Conservation (phyloP, 2,797 vertebrate genomes). For the Petrocephalus schoutedeni region DNA sequence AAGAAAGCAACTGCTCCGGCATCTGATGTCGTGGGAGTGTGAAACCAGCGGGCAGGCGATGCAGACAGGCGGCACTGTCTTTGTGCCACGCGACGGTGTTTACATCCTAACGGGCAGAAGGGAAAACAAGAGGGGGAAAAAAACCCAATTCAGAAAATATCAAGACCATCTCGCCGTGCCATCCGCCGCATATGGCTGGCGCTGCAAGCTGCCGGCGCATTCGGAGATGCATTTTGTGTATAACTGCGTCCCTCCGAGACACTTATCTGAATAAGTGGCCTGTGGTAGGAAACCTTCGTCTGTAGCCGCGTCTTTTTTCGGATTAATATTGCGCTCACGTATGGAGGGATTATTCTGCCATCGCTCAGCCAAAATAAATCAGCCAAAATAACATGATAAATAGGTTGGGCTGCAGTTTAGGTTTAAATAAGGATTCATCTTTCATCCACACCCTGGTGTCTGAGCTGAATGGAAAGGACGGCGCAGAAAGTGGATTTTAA, state of each 20-base stretch:
- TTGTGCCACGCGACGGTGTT: conserved; percentile 38
- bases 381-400: conserved; percentile 36
- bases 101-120: background rate
- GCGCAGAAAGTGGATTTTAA: conserved; percentile 4
- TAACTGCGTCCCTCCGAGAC: conserved; percentile 11
- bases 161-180: background rate
- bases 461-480: conserved; percentile 17
- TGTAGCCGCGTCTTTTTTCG: conserved; percentile 20
- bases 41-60: conserved; percentile 6
- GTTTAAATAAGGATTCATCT: conserved; percentile 34
- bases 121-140: background rate
- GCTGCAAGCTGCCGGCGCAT: background rate
- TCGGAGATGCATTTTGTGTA: background rate
- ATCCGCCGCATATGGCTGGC: conserved; percentile 13
- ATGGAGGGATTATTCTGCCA: conserved; percentile 34
- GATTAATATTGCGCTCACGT: conserved; percentile 30
- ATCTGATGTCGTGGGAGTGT: background rate
- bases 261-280: conserved; percentile 1
- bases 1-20: background rate
- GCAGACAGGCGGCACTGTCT: background rate
- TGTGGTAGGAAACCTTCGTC: conserved; percentile 23
- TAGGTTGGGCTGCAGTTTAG: conserved; percentile 22
- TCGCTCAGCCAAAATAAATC: conserved; percentile 24
- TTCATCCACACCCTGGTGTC: conserved; percentile 23
- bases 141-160: background rate